These are phyloP conservation scores for Pinna nobilis DNA, from an alignment of 1,140 invertebrate species.

Conservation along the genomic window DNA sequence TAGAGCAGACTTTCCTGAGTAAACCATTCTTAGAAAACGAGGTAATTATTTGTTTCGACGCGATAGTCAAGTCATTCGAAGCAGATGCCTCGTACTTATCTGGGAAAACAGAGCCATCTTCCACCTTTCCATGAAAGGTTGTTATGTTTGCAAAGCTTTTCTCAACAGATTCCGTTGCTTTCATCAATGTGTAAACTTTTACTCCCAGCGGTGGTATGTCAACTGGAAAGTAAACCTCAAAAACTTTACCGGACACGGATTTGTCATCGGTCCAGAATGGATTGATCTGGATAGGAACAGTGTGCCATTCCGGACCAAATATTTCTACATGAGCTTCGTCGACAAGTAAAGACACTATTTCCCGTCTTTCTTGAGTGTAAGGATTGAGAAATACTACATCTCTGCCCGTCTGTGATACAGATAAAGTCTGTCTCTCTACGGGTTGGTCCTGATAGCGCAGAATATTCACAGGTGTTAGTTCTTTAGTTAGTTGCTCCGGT, in stretches of 20 bases:
- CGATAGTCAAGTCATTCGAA: background rate
- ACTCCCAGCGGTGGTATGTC: constrained; percentile 51
- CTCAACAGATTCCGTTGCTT: constrained; percentile 9
- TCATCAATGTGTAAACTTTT: constrained; percentile 34
- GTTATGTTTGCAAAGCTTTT: constrained; percentile 29
- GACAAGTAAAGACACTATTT: constrained; percentile 52
- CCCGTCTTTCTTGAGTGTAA: constrained; percentile 48
- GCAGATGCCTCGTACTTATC: background rate
- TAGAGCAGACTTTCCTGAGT: constrained; percentile 43
- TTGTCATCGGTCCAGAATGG: constrained; percentile 48
- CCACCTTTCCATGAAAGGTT: constrained; percentile 39
- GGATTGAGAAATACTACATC: constrained; percentile 55
- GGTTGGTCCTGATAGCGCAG: background rate
- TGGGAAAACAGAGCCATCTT: constrained; percentile 11
- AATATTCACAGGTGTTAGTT: constrained; percentile 23
- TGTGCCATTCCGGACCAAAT: constrained; percentile 33
- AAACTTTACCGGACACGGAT: constrained; percentile 27
- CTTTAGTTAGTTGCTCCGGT: no score
- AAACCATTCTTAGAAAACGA: constrained; percentile 49
- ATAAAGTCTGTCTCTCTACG: constrained; percentile 25
- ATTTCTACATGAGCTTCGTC: constrained; percentile 26
- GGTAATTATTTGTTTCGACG: constrained; percentile 44
- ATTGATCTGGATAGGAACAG: constrained; percentile 52
- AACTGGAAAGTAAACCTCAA: constrained; percentile 53
- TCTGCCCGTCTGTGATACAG: constrained; percentile 33